Percentiles rank a stretch among this genome's conserved stretches.
These are phyloP conservation scores for Cossypha niveicapilla DNA, from an alignment of 2,797 vertebrate genomes.

Conservation along the genomic window DNA sequence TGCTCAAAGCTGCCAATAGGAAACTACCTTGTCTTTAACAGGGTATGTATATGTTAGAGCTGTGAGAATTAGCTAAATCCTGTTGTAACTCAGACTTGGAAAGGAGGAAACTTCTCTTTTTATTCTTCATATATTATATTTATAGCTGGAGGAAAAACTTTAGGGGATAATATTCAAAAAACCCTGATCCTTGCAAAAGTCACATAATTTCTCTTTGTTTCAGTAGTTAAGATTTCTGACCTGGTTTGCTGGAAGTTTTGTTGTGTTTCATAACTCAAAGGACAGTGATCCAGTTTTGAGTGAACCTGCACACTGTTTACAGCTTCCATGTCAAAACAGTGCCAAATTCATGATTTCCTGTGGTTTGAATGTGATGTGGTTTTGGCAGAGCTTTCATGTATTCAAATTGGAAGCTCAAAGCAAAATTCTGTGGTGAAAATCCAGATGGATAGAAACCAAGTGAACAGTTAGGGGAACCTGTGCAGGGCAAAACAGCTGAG, in stretches of 20 bases:
- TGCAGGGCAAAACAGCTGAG: slow-evolving; percentile 16
- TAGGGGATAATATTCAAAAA: not conserved
- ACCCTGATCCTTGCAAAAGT: not conserved
- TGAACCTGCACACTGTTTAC: slow-evolving; percentile 63
- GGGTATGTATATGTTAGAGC: not conserved
- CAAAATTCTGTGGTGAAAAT: slow-evolving; percentile 37
- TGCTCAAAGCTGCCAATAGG: not conserved
- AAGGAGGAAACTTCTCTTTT: not conserved
- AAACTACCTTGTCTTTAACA: not conserved
- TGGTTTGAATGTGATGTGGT: slow-evolving; percentile 66
- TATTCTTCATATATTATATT: not conserved
- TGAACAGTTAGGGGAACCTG: slow-evolving; percentile 18
- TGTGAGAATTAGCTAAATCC: not conserved
- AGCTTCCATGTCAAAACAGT: slow-evolving; percentile 49
- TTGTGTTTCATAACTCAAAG: slow-evolving; percentile 51
- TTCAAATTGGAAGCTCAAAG: slow-evolving; percentile 41
- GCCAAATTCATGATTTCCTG: slow-evolving; percentile 63
- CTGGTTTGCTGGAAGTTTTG: slow-evolving; percentile 20
- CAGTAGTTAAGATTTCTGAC: slow-evolving; percentile 20
- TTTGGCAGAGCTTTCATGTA: slow-evolving; percentile 47
- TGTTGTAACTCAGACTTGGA: not conserved
- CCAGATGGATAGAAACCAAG: slow-evolving; percentile 34
- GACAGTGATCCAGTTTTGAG: slow-evolving; percentile 22
- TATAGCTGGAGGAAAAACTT: not conserved
- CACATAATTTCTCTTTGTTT: not conserved